Evolutionary conservation across 2,113 vertebrate genomes (phyloP), one percentile per base, ranked within the genome.

Genomic region (Chunga burmeisteri): DNA sequence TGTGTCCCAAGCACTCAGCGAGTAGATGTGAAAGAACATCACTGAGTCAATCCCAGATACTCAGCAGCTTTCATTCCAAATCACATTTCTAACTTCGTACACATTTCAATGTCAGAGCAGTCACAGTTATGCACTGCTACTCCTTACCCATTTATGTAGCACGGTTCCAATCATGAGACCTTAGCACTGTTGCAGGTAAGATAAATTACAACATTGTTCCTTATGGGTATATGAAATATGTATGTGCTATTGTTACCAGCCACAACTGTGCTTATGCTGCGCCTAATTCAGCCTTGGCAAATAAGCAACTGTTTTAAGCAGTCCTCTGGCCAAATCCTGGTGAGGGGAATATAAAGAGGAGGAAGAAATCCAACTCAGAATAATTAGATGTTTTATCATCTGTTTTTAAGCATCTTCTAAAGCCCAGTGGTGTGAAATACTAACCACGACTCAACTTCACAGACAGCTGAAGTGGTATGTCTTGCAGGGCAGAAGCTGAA

Each of bases 391-490:
- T 63, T 79, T 85, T 46, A 42, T 50, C 47, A 71, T 4, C 23
- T 16, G 29, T 59, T 70, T 89, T 91, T 56, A 74, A 89, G 68
- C 16, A 8, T 26, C n/a, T 77, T 72, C 52, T 75, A 46, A 89
- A 93, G 9, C 6, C 46, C 26, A 59, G 34, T 20, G 23, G 46
- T n/a, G 29, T 74, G 67, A 75, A 87, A 85, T 9, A 19, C 42
- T 6, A 67, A 65, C 18, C 20, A 53, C 3, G 11, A 23, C 40
- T 82, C 29, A n/a, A 46, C 38, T 84, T 66, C 63, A 42, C 26
- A 19, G 55, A 58, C 23, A 23, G 29, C 26, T 67, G 56, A 61
- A 87, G 56, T 0, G 1, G 74, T 0, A 1, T 1, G 0, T 26
- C 79, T 59, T 15, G 8, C 29, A 10, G 0, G 17, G 88, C 68